These are phyloP conservation scores for Aphelenchoides bicaudatus DNA, from an alignment of 2,888 invertebrate species.

Conservation along the genomic window DNA sequence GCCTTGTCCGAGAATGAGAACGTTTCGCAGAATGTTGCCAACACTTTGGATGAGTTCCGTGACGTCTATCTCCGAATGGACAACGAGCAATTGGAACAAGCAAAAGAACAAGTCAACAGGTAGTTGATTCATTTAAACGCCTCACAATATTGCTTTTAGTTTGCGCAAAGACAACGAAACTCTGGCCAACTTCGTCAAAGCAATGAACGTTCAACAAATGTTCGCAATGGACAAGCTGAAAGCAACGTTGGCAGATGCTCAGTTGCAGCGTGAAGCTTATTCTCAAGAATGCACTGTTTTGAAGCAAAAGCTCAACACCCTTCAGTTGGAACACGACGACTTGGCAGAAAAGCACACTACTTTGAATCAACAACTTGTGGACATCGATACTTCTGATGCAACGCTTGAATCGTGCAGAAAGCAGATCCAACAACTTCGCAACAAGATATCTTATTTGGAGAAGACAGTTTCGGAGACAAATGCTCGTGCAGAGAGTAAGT, in stretches of 20 bases:
- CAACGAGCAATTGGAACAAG: slow-evolving; percentile 4
- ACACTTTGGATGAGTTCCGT: slow-evolving; percentile 16
- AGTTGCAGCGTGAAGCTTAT: slow-evolving; percentile 8
- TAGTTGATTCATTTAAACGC: no score
- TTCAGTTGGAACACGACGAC: slow-evolving; percentile 4
- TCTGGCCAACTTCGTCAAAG: slow-evolving; percentile 4
- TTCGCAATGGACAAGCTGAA: slow-evolving; percentile 12
- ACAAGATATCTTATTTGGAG: slow-evolving; percentile 27
- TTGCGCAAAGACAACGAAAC: not conserved
- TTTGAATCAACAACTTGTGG: slow-evolving; percentile 17
- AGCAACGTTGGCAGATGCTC: slow-evolving; percentile 4
- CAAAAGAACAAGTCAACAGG: slow-evolving; percentile 6
- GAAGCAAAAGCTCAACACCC: slow-evolving; percentile 4
- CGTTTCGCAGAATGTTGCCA: not conserved
- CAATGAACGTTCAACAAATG: slow-evolving; percentile 10
- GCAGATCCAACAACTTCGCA: slow-evolving; percentile 28
- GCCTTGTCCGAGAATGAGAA: slow-evolving; percentile 7
- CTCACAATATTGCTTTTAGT: no score
- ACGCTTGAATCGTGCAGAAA: slow-evolving; percentile 20
- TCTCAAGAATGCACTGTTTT: not conserved
- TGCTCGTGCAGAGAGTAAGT: slow-evolving; percentile 18
- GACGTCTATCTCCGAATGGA: slow-evolving; percentile 9
- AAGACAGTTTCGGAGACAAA: slow-evolving; percentile 27
- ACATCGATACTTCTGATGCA: slow-evolving; percentile 18
- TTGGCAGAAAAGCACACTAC: slow-evolving; percentile 12